A percentile compares a stretch with the other conserved stretches of the same genome.
These are phyloP conservation scores for Drosophila meridionalis DNA, from an alignment of 2,888 invertebrate species.

Conservation along the genomic window DNA sequence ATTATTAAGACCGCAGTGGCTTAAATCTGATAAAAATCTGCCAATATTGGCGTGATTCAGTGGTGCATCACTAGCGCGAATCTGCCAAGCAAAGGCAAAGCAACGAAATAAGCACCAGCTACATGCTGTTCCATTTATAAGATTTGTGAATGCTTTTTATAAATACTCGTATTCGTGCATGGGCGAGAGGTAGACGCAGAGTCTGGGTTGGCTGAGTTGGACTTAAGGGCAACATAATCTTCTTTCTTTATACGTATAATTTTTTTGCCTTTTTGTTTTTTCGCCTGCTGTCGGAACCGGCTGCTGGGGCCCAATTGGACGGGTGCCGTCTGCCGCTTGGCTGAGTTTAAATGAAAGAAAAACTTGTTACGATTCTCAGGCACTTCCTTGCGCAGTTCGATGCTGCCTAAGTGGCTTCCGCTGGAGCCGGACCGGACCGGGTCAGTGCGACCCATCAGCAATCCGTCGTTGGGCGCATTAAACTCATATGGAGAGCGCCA, in stretches of 20 bases:
- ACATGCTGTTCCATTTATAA: slow-evolving; percentile 77
- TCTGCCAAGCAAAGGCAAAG: slow-evolving; percentile 24
- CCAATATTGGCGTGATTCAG: slow-evolving; percentile 36
- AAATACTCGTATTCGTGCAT: slow-evolving; percentile 51
- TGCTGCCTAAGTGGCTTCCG: slow-evolving; percentile 63
- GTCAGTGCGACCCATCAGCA: slow-evolving; percentile 48
- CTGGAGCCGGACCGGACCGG: slow-evolving; percentile 23
- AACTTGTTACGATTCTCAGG: slow-evolving; percentile 73
- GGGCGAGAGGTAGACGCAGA: slow-evolving; percentile 28
- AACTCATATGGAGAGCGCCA: slow-evolving; percentile 40
- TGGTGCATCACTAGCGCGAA: slow-evolving; percentile 52
- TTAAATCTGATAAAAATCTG: not conserved
- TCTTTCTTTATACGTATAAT: slow-evolving; percentile 1
- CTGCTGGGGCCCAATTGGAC: slow-evolving; percentile 40
- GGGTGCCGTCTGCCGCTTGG: slow-evolving; percentile 57
- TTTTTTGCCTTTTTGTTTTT: slow-evolving; percentile 7
- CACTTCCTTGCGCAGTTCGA: slow-evolving; percentile 63
- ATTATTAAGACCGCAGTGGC: not conserved
- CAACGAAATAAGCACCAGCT: slow-evolving; percentile 39
- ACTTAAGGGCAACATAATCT: slow-evolving; percentile 51
- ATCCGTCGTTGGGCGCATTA: slow-evolving; percentile 56
- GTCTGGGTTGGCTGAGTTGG: slow-evolving; percentile 30
- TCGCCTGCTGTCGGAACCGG: slow-evolving; percentile 54
- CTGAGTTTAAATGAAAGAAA: slow-evolving; percentile 76
- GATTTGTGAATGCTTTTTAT: slow-evolving; percentile 78